Evolutionary conservation across 2,797 vertebrate species (phyloP), one percentile per base, ranked within the genome.

Genomic region (Sebastes trivittatus): DNA sequence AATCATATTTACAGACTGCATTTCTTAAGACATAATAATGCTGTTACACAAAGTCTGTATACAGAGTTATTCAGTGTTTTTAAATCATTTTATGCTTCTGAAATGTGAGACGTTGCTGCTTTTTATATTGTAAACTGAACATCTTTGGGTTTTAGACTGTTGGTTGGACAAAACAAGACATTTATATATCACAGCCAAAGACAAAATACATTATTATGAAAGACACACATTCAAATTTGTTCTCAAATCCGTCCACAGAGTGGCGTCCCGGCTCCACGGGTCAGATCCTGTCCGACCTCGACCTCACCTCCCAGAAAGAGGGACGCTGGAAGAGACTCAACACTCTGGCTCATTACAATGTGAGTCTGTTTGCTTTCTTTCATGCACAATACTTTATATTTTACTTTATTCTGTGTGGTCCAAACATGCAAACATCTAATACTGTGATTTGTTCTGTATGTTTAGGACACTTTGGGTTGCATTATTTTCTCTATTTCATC

Each of bases 211-310:
- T 46, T 46, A 0, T 46, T 18, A 52, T n/a, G 20, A n/a, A 52
- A n/a, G 18, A 49, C 42, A 49, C 7, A 8, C 18, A 49, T 49
- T 49, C 7, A 20, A 49, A 2, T 10, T 62, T 1, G 18, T 29
- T 46, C 27, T 60, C 80, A 72, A 49, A 5, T 16, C 1, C 68
- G 14, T 81, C 75, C 64, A 23, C 92, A 99, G 98, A 99, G 92
- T 99, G 98, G 98, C 97, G 98, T 73, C 98, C 98, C 0, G 98
- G 98, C 59, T 98, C 98, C 86, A 98, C 98, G 2, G 98, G 98
- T 83, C 98, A 99, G 94, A 98, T 97, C 91, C 95, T 99, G 89
- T 99, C 98, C 0, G 98, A 99, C 93, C 93, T 99, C 60, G 98
- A 99, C 94, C 94, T 99, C 93, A 99, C 98, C 0, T 98, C 98